phyloP scores from a whole-genome alignment of 2,113 vertebrate species.

The Motacilla alba region DNA sequence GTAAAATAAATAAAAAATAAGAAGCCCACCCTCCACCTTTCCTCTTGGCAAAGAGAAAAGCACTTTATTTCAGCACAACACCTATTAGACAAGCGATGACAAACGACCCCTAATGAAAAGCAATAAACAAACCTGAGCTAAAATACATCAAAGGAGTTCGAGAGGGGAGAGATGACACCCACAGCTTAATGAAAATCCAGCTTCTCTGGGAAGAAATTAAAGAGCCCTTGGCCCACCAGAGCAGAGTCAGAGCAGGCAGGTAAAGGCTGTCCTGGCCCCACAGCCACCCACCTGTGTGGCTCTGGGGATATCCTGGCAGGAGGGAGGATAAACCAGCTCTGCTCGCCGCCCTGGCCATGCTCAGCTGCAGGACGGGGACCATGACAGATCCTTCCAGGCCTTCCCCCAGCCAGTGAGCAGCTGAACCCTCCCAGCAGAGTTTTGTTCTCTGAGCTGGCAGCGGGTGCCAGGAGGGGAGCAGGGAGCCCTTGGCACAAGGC shows the following conservation, averaged over 20 bases:
- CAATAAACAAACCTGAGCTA: constrained; percentile 36
- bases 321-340: not conserved
- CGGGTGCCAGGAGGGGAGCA: not conserved
- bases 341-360: not conserved
- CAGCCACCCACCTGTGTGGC: accelerated
- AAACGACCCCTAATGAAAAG: not conserved
- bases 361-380: not conserved
- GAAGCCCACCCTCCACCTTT: not conserved
- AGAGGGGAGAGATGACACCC: not conserved
- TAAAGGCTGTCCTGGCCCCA: not conserved
- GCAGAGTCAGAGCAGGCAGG: not conserved
- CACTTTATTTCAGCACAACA: not conserved
- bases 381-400: not conserved
- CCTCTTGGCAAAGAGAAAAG: not conserved
- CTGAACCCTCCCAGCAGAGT: not conserved
- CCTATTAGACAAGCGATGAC: constrained; percentile 45
- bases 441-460: not conserved
- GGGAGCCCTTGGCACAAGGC: not conserved
- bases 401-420: not conserved
- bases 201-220: constrained; percentile 8
- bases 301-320: not conserved
- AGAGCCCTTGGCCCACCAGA: not conserved
- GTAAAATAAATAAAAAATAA: not conserved
- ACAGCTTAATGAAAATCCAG: constrained; percentile 13
- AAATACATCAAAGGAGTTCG: not conserved